phyloP scores from a whole-genome alignment of 1,140 invertebrate genomes.

The Geopemphigus sp. region DNA sequence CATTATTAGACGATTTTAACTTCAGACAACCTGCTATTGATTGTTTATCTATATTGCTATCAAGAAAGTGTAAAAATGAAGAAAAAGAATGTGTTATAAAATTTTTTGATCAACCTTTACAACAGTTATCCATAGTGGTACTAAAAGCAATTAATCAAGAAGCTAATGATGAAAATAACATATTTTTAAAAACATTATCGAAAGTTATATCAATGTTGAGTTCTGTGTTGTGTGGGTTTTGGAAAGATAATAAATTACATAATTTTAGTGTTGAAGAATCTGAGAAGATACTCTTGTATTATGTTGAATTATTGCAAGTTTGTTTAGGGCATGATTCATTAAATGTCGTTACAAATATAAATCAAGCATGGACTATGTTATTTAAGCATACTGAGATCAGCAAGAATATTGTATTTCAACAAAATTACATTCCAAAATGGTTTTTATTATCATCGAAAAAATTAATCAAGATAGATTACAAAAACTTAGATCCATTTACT shows the following conservation, averaged over 20 bases:
- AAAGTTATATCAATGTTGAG: slow-evolving; percentile 45
- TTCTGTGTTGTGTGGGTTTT: slow-evolving; percentile 33
- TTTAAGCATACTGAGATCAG: slow-evolving; percentile 38
- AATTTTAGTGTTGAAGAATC: slow-evolving; percentile 27
- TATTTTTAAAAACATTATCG: slow-evolving; percentile 47
- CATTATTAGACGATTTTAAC: slow-evolving; percentile 38
- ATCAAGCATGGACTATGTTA: slow-evolving; percentile 31
- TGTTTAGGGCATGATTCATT: slow-evolving; percentile 13
- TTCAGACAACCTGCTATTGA: slow-evolving; percentile 37
- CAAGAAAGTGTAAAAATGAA: slow-evolving; percentile 48
- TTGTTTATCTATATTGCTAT: slow-evolving; percentile 24
- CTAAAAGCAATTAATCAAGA: slow-evolving; percentile 33
- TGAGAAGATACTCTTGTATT: slow-evolving; percentile 35
- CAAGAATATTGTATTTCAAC: slow-evolving; percentile 25
- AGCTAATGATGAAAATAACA: slow-evolving; percentile 43
- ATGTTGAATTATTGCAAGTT: slow-evolving; percentile 39
- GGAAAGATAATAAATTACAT: slow-evolving; percentile 45
- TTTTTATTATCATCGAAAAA: slow-evolving; percentile 56
- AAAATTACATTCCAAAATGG: slow-evolving; percentile 43
- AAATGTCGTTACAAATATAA: slow-evolving; percentile 40
- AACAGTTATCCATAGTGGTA: slow-evolving; percentile 20
- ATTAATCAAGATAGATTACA: slow-evolving; percentile 54
- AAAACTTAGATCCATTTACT: slow-evolving; percentile 69
- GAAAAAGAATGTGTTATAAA: slow-evolving; percentile 38
- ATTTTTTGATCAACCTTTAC: slow-evolving; percentile 38